These are phyloP conservation scores for Listronotus bonariensis DNA, from an alignment of 1,140 invertebrate species.

Conservation along the genomic window DNA sequence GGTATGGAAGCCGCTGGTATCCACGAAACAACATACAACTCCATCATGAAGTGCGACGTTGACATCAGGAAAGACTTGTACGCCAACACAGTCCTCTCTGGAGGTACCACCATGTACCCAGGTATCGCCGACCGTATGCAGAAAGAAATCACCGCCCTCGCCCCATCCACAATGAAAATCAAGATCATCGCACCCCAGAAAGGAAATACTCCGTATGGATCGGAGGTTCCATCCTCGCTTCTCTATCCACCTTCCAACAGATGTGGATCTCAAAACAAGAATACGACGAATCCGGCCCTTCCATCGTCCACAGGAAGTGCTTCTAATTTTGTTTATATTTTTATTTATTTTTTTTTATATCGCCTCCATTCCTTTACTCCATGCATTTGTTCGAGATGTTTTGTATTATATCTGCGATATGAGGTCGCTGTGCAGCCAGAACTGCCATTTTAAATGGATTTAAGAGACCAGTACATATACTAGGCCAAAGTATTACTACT, in stretches of 20 bases:
- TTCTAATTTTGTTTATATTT: conserved; percentile 65
- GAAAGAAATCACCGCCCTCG: conserved; percentile 79
- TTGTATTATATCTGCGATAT: conserved; percentile 61
- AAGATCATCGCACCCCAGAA: conserved; percentile 94
- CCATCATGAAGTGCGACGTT: conserved; percentile 94
- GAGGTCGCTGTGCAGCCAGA: conserved; percentile 34
- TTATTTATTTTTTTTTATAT: conserved; percentile 31
- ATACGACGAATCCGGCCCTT: conserved; percentile 77
- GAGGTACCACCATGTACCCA: conserved; percentile 78
- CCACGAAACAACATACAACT: conserved; percentile 92
- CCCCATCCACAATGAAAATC: conserved; percentile 85
- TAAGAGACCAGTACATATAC: conserved; percentile 48
- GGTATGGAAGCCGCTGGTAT: conserved; percentile 91
- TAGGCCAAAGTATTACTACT: conserved; percentile 55
- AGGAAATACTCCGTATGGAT: conserved; percentile 93
- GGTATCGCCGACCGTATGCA: conserved; percentile 79
- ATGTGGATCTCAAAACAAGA: conserved; percentile 81
- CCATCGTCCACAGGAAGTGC: conserved; percentile 92
- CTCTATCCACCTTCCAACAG: conserved; percentile 81
- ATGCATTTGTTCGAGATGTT: conserved; percentile 46
- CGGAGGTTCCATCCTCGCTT: conserved; percentile 84
- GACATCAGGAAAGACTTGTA: conserved; percentile 91
- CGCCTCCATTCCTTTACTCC: conserved; percentile 42
- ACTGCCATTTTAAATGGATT: conserved; percentile 43
- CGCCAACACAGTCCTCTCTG: conserved; percentile 88